These are phyloP conservation scores for Agrilus mali DNA, from an alignment of 2,888 invertebrate species.

Conservation along the genomic window DNA sequence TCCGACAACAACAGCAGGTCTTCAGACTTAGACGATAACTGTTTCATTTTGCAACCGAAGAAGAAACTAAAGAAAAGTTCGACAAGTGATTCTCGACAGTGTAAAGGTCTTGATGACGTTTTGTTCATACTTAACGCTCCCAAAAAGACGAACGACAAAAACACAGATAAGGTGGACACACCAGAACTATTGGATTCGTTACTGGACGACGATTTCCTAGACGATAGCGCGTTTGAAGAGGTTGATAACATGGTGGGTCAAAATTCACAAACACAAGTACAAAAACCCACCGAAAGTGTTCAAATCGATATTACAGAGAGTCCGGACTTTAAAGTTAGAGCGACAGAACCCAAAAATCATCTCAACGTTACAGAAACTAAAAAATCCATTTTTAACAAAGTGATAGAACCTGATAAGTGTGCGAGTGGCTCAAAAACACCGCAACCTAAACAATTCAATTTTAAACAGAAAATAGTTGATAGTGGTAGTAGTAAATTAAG, in stretches of 20 bases:
- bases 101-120: not conserved
- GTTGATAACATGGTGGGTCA: slow-evolving; percentile 1
- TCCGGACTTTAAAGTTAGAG: no score
- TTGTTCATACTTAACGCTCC: not conserved
- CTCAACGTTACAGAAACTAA: not conserved
- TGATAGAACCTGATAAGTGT: no score
- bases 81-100: not conserved
- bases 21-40: not conserved
- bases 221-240: slow-evolving; percentile 4
- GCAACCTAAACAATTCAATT: no score
- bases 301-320: no score
- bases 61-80: not conserved
- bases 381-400: no score
- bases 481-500: no score
- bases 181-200: not conserved
- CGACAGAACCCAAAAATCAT: slow-evolving; percentile 2
- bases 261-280: no score
- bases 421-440: no score
- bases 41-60: not conserved
- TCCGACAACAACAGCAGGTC: slow-evolving; percentile 2
- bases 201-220: slow-evolving; percentile 10
- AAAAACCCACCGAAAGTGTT: no score
- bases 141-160: not conserved
- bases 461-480: no score
- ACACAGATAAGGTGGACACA: not conserved